These are phyloP conservation scores for Neoarius graeffei DNA, from an alignment of 2,113 vertebrate genomes.

Conservation along the genomic window DNA sequence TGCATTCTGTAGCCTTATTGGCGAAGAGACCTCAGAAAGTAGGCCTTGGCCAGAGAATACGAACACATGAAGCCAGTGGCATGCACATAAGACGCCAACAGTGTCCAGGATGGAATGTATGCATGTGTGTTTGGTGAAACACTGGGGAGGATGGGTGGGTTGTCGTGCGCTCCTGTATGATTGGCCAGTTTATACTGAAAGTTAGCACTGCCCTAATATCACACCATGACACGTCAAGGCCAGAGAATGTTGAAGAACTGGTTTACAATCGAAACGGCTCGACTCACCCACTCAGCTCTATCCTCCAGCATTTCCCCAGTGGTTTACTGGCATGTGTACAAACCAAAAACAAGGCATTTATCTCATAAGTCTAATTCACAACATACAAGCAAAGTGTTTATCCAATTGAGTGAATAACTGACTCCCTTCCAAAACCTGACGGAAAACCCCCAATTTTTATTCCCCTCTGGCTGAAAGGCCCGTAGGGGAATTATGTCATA, in stretches of 20 bases:
- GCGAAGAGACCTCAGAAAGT: constrained; percentile 25
- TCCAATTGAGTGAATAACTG: not conserved
- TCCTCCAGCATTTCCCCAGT: not conserved
- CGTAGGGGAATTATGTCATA: no score
- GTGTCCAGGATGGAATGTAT: constrained; percentile 21
- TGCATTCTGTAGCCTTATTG: constrained; percentile 50
- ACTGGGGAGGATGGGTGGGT: constrained; percentile 49
- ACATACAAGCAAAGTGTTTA: not conserved
- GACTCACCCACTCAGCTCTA: not conserved
- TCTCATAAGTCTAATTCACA: not conserved
- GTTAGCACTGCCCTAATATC: constrained; percentile 46
- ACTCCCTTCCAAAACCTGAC: not conserved
- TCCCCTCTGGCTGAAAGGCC: no score
- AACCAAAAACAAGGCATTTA: not conserved
- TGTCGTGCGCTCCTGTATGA: constrained; percentile 45
- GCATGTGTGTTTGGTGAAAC: constrained; percentile 15
- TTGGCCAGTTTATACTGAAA: constrained; percentile 58
- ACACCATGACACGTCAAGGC: constrained; percentile 32
- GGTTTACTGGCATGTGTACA: not conserved
- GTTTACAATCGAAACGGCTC: constrained; percentile 12
- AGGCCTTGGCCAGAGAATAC: constrained; percentile 53
- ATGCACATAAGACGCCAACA: not conserved
- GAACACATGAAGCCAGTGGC: constrained; percentile 44
- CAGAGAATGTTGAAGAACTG: constrained; percentile 35
- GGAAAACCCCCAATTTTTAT: not conserved